Evolutionary conservation across 2,888 invertebrate genomes (phyloP), one percentile per base, ranked within the genome.

Genomic region (Amblyteles armatorius): DNA sequence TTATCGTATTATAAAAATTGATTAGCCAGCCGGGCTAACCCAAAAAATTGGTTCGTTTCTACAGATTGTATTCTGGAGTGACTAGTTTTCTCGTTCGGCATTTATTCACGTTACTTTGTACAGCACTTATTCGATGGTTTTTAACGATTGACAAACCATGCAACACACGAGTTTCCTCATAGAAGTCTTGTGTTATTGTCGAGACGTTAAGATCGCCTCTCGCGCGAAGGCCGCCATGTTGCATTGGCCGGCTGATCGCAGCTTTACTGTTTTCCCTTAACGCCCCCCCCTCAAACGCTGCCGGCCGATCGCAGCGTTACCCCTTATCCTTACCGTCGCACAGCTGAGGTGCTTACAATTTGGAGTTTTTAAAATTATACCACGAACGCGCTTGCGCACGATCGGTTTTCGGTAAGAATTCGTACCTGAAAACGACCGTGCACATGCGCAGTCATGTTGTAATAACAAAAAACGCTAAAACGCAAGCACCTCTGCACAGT

Each of bases 171-270:
- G 9, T 71, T 63, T 29, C 19, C 26, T 48, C 9, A 22, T 40
- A 40, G 5, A 65, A 71, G 71, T 60, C 5, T 50, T 26, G 19
- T 52, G 36, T 63, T 40, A 50, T 65, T 6, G 63, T 33, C 50
- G 50, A 48, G 22, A 50, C 52, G 22, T 22, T 26, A 19, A 63
- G 22, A 50, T 71, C 50, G 72, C 19, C 52, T 63, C 63, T 79
- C 55, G 26, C 4, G n/a, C 40, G 63, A 65, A 63, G 72, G 72
- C 36, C 9, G 65, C 79, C 79, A 79, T 79, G 33, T 79, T 72
- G 72, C 6, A 65, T 44, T 65, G 19, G 50, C 50, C 19, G 74
- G n/a, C 74, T 50, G 74, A 65, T 65, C 50, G 74, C 19, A n/a
- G 52, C 9, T 71, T 13, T 29, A 63, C 63, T 29, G 29, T 63